Conservation (phyloP, 2,888 invertebrate genomes). For the Zele albiditarsus region DNA sequence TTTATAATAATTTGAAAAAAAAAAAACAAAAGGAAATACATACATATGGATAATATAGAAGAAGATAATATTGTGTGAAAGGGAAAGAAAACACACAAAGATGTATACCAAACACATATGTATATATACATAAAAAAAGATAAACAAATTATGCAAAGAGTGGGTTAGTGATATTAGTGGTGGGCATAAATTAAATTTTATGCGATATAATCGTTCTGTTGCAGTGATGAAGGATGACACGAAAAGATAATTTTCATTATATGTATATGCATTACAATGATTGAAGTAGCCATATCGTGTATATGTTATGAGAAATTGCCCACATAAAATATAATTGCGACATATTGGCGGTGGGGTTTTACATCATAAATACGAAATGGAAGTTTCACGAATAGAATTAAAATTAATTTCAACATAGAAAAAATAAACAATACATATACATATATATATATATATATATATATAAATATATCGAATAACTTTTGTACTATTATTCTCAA, state of each 20-base stretch:
- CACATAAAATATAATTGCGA: constrained; percentile 23
- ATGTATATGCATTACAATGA: constrained; percentile 2
- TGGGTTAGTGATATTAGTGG: constrained; percentile 27
- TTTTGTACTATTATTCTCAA: neutral
- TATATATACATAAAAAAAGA: constrained; percentile 13
- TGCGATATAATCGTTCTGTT: constrained; percentile 14
- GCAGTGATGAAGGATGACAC: constrained; percentile 33
- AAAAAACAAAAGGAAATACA: neutral
- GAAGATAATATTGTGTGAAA: neutral
- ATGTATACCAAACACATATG: constrained; percentile 15
- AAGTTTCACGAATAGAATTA: neutral
- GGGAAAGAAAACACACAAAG: neutral
- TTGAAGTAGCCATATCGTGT: neutral
- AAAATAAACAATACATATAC: neutral
- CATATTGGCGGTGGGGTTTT: neutral
- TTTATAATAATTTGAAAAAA: neutral
- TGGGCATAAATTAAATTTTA: constrained; percentile 20
- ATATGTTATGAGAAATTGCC: constrained; percentile 4
- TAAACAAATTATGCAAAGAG: constrained; percentile 31
- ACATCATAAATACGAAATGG: constrained; percentile 14
- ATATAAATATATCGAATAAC: neutral
- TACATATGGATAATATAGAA: neutral
- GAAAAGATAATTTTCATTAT: constrained; percentile 31
- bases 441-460: neutral
- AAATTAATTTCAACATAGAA: constrained; percentile 9